Evolutionary conservation across 2,797 vertebrate species (phyloP).

Genomic region (Paedocypris micromegethes): DNA sequence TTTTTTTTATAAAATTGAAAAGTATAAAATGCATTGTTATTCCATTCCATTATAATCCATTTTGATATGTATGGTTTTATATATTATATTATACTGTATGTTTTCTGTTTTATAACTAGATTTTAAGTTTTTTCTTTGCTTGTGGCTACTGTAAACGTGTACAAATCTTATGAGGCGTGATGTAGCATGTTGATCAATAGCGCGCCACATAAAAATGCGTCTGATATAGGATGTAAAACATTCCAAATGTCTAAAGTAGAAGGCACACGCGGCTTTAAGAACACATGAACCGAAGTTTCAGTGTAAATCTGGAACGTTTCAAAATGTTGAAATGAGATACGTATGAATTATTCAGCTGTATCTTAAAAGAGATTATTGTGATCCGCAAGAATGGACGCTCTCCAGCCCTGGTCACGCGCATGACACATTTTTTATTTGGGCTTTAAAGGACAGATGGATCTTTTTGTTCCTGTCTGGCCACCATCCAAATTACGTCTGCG

Average conservation of each 20-base stretch:
- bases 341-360: neutral
- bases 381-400: neutral
- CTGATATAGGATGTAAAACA: too few species aligned
- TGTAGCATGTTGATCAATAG: constrained; percentile 3
- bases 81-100: constrained; percentile 18
- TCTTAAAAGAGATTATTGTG: neutral
- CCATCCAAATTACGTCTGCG: constrained; percentile 32
- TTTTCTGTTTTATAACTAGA: constrained; percentile 8
- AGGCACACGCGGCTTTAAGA: neutral
- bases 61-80: constrained; percentile 60
- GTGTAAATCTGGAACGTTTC: neutral
- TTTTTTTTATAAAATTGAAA: constrained; percentile 41
- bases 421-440: constrained; percentile 31
- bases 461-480: constrained; percentile 42
- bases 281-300: neutral
- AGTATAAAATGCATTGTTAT: constrained; percentile 54
- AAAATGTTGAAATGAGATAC: constrained; percentile 9
- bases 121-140: neutral
- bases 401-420: constrained; percentile 1
- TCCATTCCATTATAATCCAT: constrained; percentile 59
- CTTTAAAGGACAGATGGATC: constrained; percentile 43
- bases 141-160: constrained; percentile 25
- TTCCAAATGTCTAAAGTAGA: too few species aligned
- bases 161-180: neutral
- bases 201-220: neutral